Evolutionary conservation across 2,797 vertebrate species (phyloP).

Genomic region (Thalassophryne amazonica): DNA sequence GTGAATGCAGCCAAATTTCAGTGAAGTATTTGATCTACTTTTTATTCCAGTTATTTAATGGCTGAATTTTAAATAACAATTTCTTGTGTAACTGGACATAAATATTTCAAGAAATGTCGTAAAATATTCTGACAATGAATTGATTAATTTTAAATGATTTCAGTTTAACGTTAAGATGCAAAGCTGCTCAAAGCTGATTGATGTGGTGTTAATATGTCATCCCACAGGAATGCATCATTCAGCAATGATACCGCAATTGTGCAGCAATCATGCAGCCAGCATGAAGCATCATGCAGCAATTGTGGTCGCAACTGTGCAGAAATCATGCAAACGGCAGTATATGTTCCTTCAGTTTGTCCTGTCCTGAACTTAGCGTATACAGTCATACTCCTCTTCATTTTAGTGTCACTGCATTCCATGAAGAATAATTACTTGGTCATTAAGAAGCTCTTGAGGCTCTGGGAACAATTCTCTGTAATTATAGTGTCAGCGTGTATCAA

Average conservation of each 20-base stretch:
- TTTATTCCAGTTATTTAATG: not conserved
- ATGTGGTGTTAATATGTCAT: too few relatives aligned
- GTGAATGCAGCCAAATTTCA: too few relatives aligned
- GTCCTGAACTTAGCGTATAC: too few relatives aligned
- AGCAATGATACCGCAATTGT: too few relatives aligned
- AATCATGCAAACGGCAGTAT: too few relatives aligned
- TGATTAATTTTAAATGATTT: not conserved
- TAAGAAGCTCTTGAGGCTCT: conserved; percentile 11
- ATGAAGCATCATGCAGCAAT: too few relatives aligned
- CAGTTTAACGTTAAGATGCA: not conserved
- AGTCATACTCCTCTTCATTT: conserved; percentile 4
- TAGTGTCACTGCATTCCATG: not conserved
- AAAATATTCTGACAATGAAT: not conserved
- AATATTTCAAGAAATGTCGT: not conserved
- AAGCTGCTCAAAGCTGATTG: too few relatives aligned
- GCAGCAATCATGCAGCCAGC: too few relatives aligned
- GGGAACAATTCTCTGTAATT: conserved; percentile 27
- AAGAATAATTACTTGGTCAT: conserved; percentile 21
- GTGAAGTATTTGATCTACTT: too few relatives aligned
- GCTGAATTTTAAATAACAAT: not conserved
- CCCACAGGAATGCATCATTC: too few relatives aligned
- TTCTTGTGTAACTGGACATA: not conserved
- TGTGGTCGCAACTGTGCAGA: too few relatives aligned
- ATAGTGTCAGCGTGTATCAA: conserved; percentile 17
- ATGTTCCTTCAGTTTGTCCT: too few relatives aligned